A percentile compares a stretch with the other conserved stretches of the same genome.
These are phyloP conservation scores for Bothrops jararaca DNA, from an alignment of 2,113 vertebrate species.

Conservation along the genomic window DNA sequence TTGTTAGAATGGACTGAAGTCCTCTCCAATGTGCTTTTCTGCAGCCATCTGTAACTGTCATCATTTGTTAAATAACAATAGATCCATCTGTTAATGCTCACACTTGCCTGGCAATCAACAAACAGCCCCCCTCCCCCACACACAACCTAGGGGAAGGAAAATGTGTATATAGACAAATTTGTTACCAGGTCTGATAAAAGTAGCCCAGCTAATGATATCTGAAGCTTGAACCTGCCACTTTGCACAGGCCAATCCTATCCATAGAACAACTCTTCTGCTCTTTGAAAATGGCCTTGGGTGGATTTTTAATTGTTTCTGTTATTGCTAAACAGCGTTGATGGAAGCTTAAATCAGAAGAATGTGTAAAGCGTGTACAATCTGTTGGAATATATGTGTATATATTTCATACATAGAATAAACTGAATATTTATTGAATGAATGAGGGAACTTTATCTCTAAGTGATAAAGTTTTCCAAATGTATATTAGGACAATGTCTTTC, in stretches of 20 bases:
- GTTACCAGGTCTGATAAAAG: neutral
- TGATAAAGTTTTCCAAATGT: neutral
- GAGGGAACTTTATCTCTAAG: neutral
- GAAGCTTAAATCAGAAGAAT: neutral
- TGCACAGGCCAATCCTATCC: neutral
- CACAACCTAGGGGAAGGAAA: neutral
- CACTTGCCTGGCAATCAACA: neutral
- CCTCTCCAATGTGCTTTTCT: too few species aligned
- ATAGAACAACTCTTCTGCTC: neutral
- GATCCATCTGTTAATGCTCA: neutral
- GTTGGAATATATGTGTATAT: neutral
- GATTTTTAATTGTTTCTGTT: neutral
- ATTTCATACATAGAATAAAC: neutral
- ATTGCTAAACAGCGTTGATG: neutral
- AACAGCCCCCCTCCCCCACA: accelerated
- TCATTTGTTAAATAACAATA: neutral
- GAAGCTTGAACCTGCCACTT: neutral
- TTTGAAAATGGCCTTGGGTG: neutral
- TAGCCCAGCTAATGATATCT: neutral
- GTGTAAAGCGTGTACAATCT: neutral
- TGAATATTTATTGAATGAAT: neutral
- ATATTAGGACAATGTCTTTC: neutral
- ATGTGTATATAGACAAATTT: neutral
- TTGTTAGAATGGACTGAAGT: neutral
- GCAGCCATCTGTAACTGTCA: neutral